Percentiles rank a stretch among this genome's conserved stretches.
Conservation (phyloP, 2,113 vertebrate species). For the Syrrhaptes paradoxus region DNA sequence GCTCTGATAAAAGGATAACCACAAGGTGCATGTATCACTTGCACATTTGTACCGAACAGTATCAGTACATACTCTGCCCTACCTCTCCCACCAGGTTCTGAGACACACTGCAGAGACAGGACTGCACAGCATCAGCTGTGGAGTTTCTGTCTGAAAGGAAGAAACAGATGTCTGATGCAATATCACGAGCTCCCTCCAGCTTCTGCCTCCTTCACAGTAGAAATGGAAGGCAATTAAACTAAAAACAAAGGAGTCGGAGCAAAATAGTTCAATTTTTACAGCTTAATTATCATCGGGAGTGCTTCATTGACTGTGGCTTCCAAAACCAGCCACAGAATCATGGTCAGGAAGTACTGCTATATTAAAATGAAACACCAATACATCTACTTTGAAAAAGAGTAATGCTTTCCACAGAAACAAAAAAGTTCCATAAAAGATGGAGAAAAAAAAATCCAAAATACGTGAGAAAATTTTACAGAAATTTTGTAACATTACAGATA, state of each 20-base stretch:
- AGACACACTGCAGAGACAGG: background rate
- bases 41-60: accelerated
- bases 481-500: background rate
- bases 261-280: background rate
- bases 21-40: background rate
- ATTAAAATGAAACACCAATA: background rate
- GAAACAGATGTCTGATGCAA: background rate
- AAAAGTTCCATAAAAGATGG: background rate
- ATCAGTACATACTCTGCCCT: background rate
- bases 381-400: background rate
- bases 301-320: background rate
- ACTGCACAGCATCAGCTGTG: background rate
- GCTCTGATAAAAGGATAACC: background rate
- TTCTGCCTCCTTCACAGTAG: background rate
- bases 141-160: background rate
- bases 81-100: background rate
- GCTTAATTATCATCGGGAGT: background rate
- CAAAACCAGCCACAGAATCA: background rate
- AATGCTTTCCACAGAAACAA: background rate
- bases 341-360: background rate
- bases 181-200: background rate
- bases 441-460: background rate
- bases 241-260: background rate
- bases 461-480: background rate
- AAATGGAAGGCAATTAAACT: background rate